Base-by-base conservation (phyloP, 2,888 invertebrate genomes). In the Macaria notata region DNA sequence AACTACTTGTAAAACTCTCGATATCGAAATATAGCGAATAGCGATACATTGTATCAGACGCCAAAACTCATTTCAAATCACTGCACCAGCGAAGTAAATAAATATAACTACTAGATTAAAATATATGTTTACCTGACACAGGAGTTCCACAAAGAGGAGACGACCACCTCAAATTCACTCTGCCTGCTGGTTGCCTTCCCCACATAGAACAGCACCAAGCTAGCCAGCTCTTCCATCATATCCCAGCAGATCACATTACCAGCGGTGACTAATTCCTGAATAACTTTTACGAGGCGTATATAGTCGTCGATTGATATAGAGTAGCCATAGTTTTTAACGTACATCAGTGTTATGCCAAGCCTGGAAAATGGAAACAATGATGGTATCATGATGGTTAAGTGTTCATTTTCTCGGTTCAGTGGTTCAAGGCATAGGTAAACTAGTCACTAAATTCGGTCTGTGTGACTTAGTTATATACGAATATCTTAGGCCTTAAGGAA, bases 101-200 rank as follows among this genome's bases (percentile, higher is more conserved):
- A 33, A n/a, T n/a, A n/a, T 19, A 19, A 19, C 1, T 19, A 19
- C 19, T 19, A 36, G 7, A 7, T 33, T 33, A 4, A 33, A 33
- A 3, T 7, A 7, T 36, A 54, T 46, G 45, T 46, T 44, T 71
- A 88, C 92, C 91, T 85, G 7, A 89, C 79, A 71, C 85, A 86
- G 5, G 83, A 76, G 69, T 84, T 89, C 90, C 90, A 92, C 3
- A 92, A 62, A 1, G 75, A 73, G 9, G 73, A 49, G 30, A 79
- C 47, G 30, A 66, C 56, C 39, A 64, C 66, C 38, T 71, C 71
- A 59, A 66, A 66, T 9, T 76, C 71, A 19, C 71, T 67, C 46
- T 66, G 69, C 57, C 66, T 66, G 33, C 53, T 59, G n/a, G 52
- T 46, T 19, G 41, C 54, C 8, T 51, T 48, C 50, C 49, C 41